Percentiles rank a stretch among this genome's conserved stretches.
Evolutionary conservation across 2,797 vertebrate species (phyloP).

Genomic region (Triplophysa yarkandensis): DNA sequence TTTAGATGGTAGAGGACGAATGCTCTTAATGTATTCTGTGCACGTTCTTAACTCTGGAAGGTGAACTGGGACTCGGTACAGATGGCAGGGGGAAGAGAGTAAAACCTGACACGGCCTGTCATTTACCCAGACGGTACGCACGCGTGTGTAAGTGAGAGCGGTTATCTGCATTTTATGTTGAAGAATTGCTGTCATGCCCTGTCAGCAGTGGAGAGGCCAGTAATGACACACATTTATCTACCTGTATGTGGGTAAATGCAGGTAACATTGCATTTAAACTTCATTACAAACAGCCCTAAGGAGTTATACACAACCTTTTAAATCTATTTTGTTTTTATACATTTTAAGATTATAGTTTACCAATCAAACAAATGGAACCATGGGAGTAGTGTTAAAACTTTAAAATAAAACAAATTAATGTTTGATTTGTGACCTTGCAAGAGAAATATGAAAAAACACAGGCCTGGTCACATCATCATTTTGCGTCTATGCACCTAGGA

Average conservation of each 20-base stretch:
- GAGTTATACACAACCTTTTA: not conserved
- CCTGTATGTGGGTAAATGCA: slow-evolving; percentile 3
- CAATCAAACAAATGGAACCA: no score
- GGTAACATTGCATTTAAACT: slow-evolving; percentile 32
- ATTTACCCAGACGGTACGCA: slow-evolving; percentile 33
- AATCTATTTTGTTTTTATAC: no score
- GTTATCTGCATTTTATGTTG: slow-evolving; percentile 33
- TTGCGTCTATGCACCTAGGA: no score
- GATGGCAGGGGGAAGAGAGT: slow-evolving; percentile 45
- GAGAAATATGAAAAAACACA: no score
- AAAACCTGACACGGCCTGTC: slow-evolving; percentile 53
- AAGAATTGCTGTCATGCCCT: slow-evolving; percentile 30
- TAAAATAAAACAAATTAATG: no score
- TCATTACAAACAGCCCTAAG: not conserved
- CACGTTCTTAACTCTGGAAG: slow-evolving; percentile 27
- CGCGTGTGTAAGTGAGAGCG: slow-evolving; percentile 29
- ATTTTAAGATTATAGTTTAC: no score
- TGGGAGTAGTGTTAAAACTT: no score
- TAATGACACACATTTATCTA: slow-evolving; percentile 35
- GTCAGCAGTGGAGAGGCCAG: slow-evolving; percentile 21
- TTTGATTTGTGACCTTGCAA: no score
- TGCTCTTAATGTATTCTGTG: slow-evolving; percentile 24
- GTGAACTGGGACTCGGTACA: slow-evolving; percentile 45
- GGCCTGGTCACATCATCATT: no score
- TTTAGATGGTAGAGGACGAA: slow-evolving; percentile 2